Percentiles rank a stretch among this genome's conserved stretches.
Conservation (phyloP, 1,140 invertebrate genomes). For the Pectinophora gossypiella region DNA sequence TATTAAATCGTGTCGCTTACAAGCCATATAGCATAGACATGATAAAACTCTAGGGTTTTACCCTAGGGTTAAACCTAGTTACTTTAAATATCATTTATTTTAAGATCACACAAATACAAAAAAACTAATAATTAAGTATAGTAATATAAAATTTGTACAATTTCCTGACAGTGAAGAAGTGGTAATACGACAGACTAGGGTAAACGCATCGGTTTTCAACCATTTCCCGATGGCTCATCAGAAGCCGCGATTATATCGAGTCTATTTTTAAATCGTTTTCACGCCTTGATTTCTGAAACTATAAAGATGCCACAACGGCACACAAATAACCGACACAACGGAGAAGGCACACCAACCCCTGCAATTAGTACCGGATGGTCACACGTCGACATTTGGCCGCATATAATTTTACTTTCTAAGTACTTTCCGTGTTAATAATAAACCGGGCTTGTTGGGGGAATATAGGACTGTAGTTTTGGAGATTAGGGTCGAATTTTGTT, state of each 20-base stretch:
- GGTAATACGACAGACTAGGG: too few species aligned
- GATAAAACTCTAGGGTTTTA: too few species aligned
- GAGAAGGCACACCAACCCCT: slow-evolving; percentile 45
- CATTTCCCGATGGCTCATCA: too few species aligned
- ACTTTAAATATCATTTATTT: too few species aligned
- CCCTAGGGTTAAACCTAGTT: too few species aligned
- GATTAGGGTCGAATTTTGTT: slow-evolving; percentile 1
- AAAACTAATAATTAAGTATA: not conserved
- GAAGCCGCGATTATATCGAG: not conserved
- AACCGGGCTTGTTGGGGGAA: slow-evolving; percentile 6
- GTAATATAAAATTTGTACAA: not conserved
- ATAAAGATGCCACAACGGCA: slow-evolving; percentile 46
- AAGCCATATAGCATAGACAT: too few species aligned
- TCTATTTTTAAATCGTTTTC: slow-evolving; percentile 40
- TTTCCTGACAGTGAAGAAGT: too few species aligned
- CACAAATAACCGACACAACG: slow-evolving; percentile 48
- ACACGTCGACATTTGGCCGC: slow-evolving; percentile 60
- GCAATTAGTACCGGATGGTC: slow-evolving; percentile 71
- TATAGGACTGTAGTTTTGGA: not conserved
- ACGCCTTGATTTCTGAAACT: slow-evolving; percentile 34
- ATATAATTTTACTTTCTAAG: slow-evolving; percentile 73
- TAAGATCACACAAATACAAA: too few species aligned
- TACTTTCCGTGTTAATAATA: slow-evolving; percentile 68
- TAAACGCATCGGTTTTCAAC: too few species aligned
- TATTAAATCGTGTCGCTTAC: too few species aligned